Base-by-base conservation (phyloP, 2,888 invertebrate genomes). In the Hipparchia sbordonii region DNA sequence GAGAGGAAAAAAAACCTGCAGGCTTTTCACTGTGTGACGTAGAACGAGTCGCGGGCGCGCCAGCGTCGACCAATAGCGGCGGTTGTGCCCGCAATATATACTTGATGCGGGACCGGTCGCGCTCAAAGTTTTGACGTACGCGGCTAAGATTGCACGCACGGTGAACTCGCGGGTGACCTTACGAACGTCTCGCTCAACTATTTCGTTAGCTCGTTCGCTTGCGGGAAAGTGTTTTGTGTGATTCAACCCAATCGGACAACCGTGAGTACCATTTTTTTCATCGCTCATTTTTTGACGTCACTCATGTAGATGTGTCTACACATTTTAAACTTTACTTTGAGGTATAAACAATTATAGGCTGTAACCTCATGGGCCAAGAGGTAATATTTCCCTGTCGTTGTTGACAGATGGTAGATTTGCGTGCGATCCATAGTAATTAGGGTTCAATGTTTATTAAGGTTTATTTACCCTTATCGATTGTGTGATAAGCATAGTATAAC, bases 21-120 rank as follows among this genome's bases (percentile, higher is more conserved):
- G 89, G 89, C 90, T 90, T 90, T 89, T 84, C 84, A 86, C 82
- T 79, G 71, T 70, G 82, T 90, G 89, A 88, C 89, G 89, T 90
- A 85, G 81, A 76, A 7, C 81, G 82, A 82, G 79, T 80, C 80
- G 86, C 89, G 86, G 89, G 90, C 89, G 87, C 89, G 89, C 82
- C 88, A 84, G 74, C 72, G 72, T 75, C 80, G 73, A 73, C 90
- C 92, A 91, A 92, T 91, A 77, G 82, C 78, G 69, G 79, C 80
- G 77, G 75, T 80, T 78, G 75, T 79, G 81, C 81, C 80, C 81
- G 83, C 82, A 85, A 65, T 92, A 90, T 89, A 92, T 88, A 89
- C 90, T 84, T 85, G 85, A 84, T 81, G 79, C 78, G 78, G 75
- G 80, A 80, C 82, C 82, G 82, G 78, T 72, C 81, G 80, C 81